A percentile compares a stretch with the other conserved stretches of the same genome.
These are phyloP conservation scores for Aplysina aerophoba DNA, from an alignment of 37 sponge, comb jelly and placozoan species.

Conservation along the genomic window DNA sequence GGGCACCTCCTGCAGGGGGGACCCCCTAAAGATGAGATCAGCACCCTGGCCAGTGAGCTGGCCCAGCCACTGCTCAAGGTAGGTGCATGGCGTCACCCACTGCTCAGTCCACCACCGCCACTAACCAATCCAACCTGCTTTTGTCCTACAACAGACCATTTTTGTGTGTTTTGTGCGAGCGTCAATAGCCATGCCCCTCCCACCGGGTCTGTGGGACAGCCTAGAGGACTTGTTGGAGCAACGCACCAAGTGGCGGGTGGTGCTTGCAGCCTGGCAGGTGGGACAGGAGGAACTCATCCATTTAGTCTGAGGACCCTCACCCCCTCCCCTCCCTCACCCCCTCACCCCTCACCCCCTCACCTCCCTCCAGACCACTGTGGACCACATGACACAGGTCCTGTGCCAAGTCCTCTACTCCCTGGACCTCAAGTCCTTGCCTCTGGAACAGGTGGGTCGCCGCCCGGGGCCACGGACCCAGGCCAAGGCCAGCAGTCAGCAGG, in stretches of 20 bases:
- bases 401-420: conserved; percentile 66
- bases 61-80: conserved; percentile 71
- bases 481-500: background rate
- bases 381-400: conserved; percentile 63
- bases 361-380: conserved; percentile 53
- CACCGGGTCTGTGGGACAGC: conserved; percentile 72
- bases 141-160: conserved; percentile 60
- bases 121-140: too few species aligned
- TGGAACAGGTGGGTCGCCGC: conserved; percentile 37
- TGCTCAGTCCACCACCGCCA: too few species aligned
- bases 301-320: background rate
- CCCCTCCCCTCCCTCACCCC: background rate
- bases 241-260: conserved; percentile 78
- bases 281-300: background rate
- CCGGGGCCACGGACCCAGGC: background rate
- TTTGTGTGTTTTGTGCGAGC: conserved; percentile 81
- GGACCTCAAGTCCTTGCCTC: conserved; percentile 69
- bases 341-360: too few species aligned
- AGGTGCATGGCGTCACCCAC: background rate
- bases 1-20: conserved; percentile 47
- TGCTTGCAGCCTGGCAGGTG: conserved; percentile 82
- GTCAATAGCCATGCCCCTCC: conserved; percentile 51
- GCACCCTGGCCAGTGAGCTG: conserved; percentile 51
- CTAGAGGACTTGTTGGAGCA: conserved; percentile 57
- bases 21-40: conserved; percentile 37